These are phyloP conservation scores for Trichacis sp. DNA, from an alignment of 2,888 invertebrate species.

Conservation along the genomic window DNA sequence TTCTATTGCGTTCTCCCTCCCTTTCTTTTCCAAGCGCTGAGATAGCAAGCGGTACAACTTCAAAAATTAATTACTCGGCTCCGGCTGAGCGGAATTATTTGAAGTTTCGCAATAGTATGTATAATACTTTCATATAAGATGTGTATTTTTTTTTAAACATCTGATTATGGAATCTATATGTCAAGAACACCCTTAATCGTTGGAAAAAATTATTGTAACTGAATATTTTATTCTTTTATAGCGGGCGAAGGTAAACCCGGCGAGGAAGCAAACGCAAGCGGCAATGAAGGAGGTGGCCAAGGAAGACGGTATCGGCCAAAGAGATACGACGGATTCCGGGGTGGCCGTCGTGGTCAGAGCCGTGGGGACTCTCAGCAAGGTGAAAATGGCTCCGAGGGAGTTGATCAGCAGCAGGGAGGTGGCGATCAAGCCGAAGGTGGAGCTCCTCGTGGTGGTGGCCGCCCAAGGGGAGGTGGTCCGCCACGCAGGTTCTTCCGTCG, in stretches of 20 bases:
- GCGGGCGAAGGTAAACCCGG: background rate
- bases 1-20: too few relatives aligned
- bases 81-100: too few relatives aligned
- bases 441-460: slow-evolving; percentile 61
- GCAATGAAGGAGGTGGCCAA: slow-evolving; percentile 63
- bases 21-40: too few relatives aligned
- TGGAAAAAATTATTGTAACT: background rate
- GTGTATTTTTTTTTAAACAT: too few relatives aligned
- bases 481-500: slow-evolving; percentile 80
- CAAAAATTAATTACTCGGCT: too few relatives aligned
- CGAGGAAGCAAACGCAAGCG: slow-evolving; percentile 67
- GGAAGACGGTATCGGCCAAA: slow-evolving; percentile 71
- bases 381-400: slow-evolving; percentile 65
- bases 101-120: too few relatives aligned
- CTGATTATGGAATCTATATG: too few relatives aligned
- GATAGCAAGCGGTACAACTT: too few relatives aligned
- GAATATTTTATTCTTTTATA: background rate
- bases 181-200: too few relatives aligned
- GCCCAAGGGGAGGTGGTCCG: slow-evolving; percentile 69
- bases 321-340: slow-evolving; percentile 69
- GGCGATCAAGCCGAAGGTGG: slow-evolving; percentile 50
- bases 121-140: too few relatives aligned
- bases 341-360: slow-evolving; percentile 67
- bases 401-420: slow-evolving; percentile 54
- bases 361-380: slow-evolving; percentile 59